Evolutionary conservation across 2,888 invertebrate genomes (phyloP).

Genomic region (Ochropacha duplaris): DNA sequence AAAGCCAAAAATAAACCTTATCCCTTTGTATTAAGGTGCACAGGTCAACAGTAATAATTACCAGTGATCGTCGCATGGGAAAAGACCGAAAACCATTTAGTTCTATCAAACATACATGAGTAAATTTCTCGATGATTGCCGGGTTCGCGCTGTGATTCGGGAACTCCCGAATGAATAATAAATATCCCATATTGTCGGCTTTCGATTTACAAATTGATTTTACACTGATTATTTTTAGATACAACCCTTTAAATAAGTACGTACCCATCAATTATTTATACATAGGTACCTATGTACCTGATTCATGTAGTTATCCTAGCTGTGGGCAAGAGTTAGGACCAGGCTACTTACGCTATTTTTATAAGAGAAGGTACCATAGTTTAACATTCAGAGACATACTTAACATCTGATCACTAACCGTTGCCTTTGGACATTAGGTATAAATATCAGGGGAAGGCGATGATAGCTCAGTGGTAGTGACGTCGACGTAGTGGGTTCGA

Average conservation of each 20-base stretch:
- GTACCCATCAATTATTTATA: too few relatives aligned
- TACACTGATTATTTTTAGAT: neutral
- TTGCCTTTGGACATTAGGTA: too few relatives aligned
- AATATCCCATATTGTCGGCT: conserved; percentile 20
- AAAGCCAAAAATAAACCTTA: conserved; percentile 33
- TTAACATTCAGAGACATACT: too few relatives aligned
- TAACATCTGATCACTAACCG: too few relatives aligned
- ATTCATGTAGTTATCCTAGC: too few relatives aligned
- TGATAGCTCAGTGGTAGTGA: too few relatives aligned
- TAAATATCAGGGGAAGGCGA: too few relatives aligned
- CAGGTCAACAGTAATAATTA: conserved; percentile 43
- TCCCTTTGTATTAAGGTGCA: conserved; percentile 27
- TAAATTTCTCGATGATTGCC: conserved; percentile 69
- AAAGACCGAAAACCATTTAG: conserved; percentile 76
- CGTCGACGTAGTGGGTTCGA: too few relatives aligned
- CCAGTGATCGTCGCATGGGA: conserved; percentile 62
- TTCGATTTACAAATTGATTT: neutral
- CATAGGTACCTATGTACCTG: too few relatives aligned
- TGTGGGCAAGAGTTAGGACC: too few relatives aligned
- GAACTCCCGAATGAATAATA: conserved; percentile 60
- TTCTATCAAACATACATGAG: conserved; percentile 72
- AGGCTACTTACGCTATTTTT: too few relatives aligned
- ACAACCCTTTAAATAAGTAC: neutral
- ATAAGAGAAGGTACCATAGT: too few relatives aligned
- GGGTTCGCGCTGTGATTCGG: conserved; percentile 66